phyloP scores from a whole-genome alignment of 2,113 vertebrate species.

The Rhabdomys dilectus region DNA sequence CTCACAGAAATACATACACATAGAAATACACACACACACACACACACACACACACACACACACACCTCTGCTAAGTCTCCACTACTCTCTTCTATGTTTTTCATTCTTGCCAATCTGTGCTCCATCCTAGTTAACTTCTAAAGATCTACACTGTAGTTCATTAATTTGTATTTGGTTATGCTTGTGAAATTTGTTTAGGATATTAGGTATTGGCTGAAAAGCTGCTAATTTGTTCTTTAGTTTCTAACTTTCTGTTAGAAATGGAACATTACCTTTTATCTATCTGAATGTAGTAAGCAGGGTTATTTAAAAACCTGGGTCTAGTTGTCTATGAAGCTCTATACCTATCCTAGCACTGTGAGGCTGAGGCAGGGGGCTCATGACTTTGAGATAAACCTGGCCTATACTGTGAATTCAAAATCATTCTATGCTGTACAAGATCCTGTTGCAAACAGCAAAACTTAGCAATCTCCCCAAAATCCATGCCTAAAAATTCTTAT shows the following conservation, averaged over 20 bases:
- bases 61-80: background rate
- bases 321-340: no score
- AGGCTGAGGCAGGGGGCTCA: background rate
- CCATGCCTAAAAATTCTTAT: background rate
- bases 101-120: background rate
- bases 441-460: background rate
- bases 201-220: background rate
- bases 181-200: background rate
- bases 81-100: background rate
- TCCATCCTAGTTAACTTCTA: background rate
- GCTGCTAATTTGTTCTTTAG: background rate
- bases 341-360: background rate
- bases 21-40: no score
- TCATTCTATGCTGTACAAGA: background rate
- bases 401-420: background rate
- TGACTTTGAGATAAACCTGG: background rate
- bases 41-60: no score
- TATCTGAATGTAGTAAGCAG: background rate
- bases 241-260: slow-evolving; percentile 24
- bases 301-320: background rate
- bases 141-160: background rate
- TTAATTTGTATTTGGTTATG: background rate
- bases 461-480: background rate
- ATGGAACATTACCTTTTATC: background rate
- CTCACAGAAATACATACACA: no score